phyloP scores from a whole-genome alignment of 2,113 vertebrate species.

The Anguilla japonica region DNA sequence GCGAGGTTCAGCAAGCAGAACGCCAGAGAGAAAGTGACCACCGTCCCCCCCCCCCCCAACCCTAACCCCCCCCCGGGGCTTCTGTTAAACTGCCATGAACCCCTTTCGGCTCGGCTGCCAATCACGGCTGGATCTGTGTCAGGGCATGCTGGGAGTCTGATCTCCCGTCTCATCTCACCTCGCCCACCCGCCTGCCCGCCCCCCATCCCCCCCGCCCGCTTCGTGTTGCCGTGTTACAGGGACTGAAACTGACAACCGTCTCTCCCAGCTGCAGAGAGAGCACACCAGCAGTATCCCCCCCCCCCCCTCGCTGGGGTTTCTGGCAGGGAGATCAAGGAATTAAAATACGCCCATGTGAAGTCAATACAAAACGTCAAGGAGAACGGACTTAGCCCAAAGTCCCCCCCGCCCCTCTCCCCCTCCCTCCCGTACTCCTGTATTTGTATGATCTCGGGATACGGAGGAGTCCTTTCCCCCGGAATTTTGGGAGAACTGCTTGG shows the following conservation, averaged over 20 bases:
- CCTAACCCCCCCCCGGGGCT: no score
- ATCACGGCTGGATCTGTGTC: neutral
- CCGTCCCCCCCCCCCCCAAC: no score
- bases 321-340: no score
- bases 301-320: neutral
- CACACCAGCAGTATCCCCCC: neutral
- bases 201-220: slow-evolving; percentile 8
- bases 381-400: neutral
- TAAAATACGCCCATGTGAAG: neutral
- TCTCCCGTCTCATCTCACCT: neutral
- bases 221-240: neutral
- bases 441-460: neutral
- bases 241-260: slow-evolving; percentile 11
- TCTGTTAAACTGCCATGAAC: neutral
- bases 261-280: neutral
- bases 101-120: neutral
- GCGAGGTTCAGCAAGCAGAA: neutral
- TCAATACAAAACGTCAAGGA: neutral
- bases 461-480: neutral
- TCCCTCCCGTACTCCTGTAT: no score
- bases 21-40: neutral
- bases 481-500: neutral
- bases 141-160: neutral
- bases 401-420: no score
- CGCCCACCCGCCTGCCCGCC: neutral